Conservation (phyloP, 2,113 vertebrate species). For the Echinops telfairi region DNA sequence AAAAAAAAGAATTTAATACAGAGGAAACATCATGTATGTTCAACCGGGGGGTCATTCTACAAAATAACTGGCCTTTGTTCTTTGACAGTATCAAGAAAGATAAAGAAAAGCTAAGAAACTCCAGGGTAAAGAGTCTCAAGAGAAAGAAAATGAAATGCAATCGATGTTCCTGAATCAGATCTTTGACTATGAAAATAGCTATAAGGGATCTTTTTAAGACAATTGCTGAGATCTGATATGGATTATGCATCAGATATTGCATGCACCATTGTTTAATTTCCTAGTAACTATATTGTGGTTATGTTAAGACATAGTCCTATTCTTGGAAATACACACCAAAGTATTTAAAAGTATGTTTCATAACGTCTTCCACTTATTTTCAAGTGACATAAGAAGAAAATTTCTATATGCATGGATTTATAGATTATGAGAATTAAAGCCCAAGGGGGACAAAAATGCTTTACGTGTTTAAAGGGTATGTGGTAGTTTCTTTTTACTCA, state of each 20-base stretch:
- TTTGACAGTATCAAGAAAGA: constrained; percentile 23
- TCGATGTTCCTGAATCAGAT: neutral
- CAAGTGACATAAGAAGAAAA: neutral
- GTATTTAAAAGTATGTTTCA: too few relatives aligned
- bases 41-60: neutral
- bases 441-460: neutral
- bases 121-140: neutral
- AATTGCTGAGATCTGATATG: neutral
- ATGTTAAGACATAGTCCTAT: neutral
- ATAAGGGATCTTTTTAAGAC: neutral
- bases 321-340: neutral
- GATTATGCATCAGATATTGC: neutral
- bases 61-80: constrained; percentile 27
- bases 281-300: neutral
- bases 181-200: neutral
- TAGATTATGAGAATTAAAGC: constrained; percentile 10
- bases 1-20: too few relatives aligned
- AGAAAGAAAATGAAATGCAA: constrained; percentile 24
- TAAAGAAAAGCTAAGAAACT: constrained; percentile 18
- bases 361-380: neutral
- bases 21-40: neutral
- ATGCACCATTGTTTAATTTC: neutral
- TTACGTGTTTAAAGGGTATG: neutral
- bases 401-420: neutral
- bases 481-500: neutral